These are phyloP conservation scores for Eucera pruinosa DNA, from an alignment of 2,888 invertebrate genomes.

Conservation along the genomic window DNA sequence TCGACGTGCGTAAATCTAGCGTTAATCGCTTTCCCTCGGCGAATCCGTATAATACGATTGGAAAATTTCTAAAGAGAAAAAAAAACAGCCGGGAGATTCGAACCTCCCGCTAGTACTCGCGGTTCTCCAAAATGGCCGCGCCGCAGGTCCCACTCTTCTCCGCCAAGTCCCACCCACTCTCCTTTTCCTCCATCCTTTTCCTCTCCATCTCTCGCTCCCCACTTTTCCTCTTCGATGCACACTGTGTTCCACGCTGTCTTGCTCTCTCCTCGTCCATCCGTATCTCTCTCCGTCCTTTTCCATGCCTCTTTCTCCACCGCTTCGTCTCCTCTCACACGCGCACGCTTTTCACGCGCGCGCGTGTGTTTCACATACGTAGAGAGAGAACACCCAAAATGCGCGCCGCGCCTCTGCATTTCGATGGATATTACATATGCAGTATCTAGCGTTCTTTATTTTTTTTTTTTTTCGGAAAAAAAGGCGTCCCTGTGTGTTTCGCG, in stretches of 20 bases:
- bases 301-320: background rate
- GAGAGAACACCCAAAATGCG: background rate
- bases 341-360: conserved; percentile 41
- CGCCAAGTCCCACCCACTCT: conserved; percentile 53
- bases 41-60: conserved; percentile 36
- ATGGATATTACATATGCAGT: background rate
- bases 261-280: conserved; percentile 12
- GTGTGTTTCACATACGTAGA: conserved; percentile 8
- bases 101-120: conserved; percentile 72
- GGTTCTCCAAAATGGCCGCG: conserved; percentile 82
- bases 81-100: conserved; percentile 60
- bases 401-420: background rate
- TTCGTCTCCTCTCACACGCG: conserved; percentile 18
- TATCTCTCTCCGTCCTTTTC: background rate
- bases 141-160: conserved; percentile 46
- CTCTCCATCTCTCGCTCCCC: background rate
- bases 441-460: background rate
- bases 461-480: background rate
- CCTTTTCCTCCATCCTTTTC: conserved; percentile 13
- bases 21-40: conserved; percentile 8
- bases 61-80: conserved; percentile 7
- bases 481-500: conserved; percentile 38
- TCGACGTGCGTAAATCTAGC: background rate
- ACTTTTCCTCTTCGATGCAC: conserved; percentile 21
- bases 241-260: background rate